Conservation (phyloP, 2,797 vertebrate species). For the Sebastes baramenuke region DNA sequence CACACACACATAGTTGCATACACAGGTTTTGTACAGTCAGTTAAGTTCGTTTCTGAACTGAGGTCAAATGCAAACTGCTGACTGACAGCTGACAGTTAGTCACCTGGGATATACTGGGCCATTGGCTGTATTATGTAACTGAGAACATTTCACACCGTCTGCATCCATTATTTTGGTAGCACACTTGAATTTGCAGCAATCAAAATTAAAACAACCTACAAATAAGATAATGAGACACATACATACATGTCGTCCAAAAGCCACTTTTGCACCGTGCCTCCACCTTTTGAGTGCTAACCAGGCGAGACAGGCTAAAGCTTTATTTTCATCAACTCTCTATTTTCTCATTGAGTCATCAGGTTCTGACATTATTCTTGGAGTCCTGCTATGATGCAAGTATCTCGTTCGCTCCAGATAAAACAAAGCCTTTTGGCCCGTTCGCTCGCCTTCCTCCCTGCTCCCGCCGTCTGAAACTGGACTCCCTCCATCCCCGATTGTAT, state of each 20-base stretch:
- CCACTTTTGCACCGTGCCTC: constrained; percentile 9
- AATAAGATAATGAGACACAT: constrained; percentile 20
- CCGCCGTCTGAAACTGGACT: constrained; percentile 41
- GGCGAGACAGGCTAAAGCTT: constrained; percentile 48
- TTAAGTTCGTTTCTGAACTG: neutral
- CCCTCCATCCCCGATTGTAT: constrained; percentile 55
- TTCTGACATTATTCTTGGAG: constrained; percentile 76
- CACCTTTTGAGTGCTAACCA: constrained; percentile 26
- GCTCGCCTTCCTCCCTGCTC: constrained; percentile 21
- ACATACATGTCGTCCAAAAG: constrained; percentile 22
- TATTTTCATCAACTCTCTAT: constrained; percentile 65
- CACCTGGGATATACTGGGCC: neutral
- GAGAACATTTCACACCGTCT: constrained; percentile 1
- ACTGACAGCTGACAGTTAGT: constrained; percentile 28
- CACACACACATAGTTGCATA: neutral
- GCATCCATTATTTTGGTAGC: constrained; percentile 2
- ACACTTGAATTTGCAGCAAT: neutral
- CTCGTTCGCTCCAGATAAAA: constrained; percentile 68
- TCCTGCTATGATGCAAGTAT: constrained; percentile 67
- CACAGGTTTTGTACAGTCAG: neutral
- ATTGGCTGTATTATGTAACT: neutral
- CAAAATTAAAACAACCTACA: constrained; percentile 11
- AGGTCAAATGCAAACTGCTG: neutral
- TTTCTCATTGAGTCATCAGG: constrained; percentile 75
- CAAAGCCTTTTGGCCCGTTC: constrained; percentile 37